Evolutionary conservation across 2,888 invertebrate genomes (phyloP).

Genomic region (Hirtodrosophila alboralis): DNA sequence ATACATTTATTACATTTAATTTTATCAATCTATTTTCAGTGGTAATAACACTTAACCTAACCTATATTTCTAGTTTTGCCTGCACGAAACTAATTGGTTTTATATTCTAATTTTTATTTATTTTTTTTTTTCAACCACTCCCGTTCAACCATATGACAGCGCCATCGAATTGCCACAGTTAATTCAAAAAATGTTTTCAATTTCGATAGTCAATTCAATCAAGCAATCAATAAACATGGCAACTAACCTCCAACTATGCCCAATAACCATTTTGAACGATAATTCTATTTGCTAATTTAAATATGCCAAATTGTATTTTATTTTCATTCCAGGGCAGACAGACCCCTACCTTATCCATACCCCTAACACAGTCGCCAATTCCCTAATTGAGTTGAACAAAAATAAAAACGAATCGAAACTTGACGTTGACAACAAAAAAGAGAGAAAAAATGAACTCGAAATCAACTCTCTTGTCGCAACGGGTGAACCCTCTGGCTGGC

Average conservation of each 20-base stretch:
- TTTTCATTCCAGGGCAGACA: conserved; percentile 9
- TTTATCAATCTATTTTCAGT: conserved; percentile 23
- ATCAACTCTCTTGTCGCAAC: conserved; percentile 1
- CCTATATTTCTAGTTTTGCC: neutral
- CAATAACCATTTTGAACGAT: conserved; percentile 51
- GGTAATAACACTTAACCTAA: conserved; percentile 13
- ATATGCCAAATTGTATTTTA: conserved; percentile 74
- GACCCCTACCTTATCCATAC: neutral
- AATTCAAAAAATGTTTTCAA: conserved; percentile 37
- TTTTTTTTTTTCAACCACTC: neutral
- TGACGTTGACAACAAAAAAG: conserved; percentile 48
- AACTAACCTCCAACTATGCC: conserved; percentile 65
- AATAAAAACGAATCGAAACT: conserved; percentile 64
- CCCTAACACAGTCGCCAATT: conserved; percentile 9
- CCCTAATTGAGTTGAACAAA: conserved; percentile 77
- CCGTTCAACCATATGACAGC: conserved; percentile 2
- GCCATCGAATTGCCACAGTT: conserved; percentile 16
- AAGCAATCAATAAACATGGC: conserved; percentile 77
- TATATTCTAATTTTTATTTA: neutral
- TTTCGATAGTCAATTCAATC: conserved; percentile 65
- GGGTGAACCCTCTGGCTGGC: conserved; percentile 10
- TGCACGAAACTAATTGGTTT: too few species aligned
- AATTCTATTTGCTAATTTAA: conserved; percentile 79
- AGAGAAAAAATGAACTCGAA: conserved; percentile 33
- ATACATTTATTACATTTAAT: conserved; percentile 9